Percentiles rank a stretch among this genome's conserved stretches.
Conservation (phyloP, 2,888 invertebrate species). For the Eupithecia inturbata region DNA sequence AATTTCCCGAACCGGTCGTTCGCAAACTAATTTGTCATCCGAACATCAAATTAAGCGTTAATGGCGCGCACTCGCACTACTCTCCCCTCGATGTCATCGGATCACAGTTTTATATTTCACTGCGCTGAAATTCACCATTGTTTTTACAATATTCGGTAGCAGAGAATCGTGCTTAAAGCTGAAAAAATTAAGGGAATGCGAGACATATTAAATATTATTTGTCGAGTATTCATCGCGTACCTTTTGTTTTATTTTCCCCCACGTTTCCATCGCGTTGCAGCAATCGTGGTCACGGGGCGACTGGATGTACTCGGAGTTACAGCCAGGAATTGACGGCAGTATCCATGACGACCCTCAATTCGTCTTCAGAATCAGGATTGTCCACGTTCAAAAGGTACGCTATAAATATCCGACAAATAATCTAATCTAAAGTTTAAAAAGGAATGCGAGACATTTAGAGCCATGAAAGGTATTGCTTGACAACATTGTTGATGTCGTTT, state of each 20-base stretch:
- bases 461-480: not conserved
- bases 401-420: too few relatives aligned
- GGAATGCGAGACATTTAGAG: not conserved
- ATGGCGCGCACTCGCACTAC: conserved; percentile 79
- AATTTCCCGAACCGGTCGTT: conserved; percentile 71
- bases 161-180: not conserved
- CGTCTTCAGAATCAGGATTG: too few relatives aligned
- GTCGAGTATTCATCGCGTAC: too few relatives aligned
- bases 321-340: too few relatives aligned
- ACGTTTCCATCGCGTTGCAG: too few relatives aligned
- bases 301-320: too few relatives aligned
- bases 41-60: conserved; percentile 82
- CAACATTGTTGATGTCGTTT: not conserved
- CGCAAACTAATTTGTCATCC: conserved; percentile 81
- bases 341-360: too few relatives aligned
- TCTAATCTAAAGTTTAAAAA: too few relatives aligned
- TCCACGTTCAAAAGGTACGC: too few relatives aligned
- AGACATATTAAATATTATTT: too few relatives aligned
- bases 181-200: not conserved
- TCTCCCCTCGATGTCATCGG: conserved; percentile 68
- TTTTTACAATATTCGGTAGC: not conserved
- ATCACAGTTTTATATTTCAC: conserved; percentile 36
- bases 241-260: too few relatives aligned
- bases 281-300: too few relatives aligned
- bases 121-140: not conserved